Evolutionary conservation across 2,888 invertebrate genomes (phyloP).

Genomic region (Phasia obesa): DNA sequence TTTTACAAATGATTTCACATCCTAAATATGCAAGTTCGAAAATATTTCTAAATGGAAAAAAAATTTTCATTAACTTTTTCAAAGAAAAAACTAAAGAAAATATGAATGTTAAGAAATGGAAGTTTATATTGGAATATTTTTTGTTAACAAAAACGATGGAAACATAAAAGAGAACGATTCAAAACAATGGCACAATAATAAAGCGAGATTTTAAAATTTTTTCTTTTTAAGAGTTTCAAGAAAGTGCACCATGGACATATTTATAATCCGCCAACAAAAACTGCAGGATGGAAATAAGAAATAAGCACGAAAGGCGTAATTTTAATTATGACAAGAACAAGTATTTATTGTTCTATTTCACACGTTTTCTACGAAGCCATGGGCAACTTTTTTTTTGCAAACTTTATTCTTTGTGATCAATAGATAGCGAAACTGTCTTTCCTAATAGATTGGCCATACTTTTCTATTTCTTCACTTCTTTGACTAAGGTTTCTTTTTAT

Average conservation of each 20-base stretch:
- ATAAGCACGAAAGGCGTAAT: no score
- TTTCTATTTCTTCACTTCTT: no score
- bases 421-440: no score
- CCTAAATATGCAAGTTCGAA: constrained; percentile 9
- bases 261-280: no score
- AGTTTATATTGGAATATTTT: constrained; percentile 13
- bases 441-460: no score
- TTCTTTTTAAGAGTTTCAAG: no score
- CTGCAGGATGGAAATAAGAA: no score
- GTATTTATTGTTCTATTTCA: constrained; percentile 16
- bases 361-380: constrained; percentile 25
- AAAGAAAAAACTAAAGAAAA: constrained; percentile 37
- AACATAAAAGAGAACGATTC: neutral
- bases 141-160: constrained; percentile 1
- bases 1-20: constrained; percentile 21
- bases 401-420: neutral
- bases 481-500: no score
- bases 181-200: constrained; percentile 41
- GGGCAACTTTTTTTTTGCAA: constrained; percentile 2
- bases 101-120: constrained; percentile 32
- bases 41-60: constrained; percentile 4
- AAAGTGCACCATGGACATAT: no score
- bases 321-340: constrained; percentile 32
- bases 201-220: neutral
- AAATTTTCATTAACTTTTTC: constrained; percentile 32